Percentiles rank a stretch among this genome's conserved stretches.
Conservation (phyloP, 2,888 invertebrate genomes). For the Dryobotodes eremita region DNA sequence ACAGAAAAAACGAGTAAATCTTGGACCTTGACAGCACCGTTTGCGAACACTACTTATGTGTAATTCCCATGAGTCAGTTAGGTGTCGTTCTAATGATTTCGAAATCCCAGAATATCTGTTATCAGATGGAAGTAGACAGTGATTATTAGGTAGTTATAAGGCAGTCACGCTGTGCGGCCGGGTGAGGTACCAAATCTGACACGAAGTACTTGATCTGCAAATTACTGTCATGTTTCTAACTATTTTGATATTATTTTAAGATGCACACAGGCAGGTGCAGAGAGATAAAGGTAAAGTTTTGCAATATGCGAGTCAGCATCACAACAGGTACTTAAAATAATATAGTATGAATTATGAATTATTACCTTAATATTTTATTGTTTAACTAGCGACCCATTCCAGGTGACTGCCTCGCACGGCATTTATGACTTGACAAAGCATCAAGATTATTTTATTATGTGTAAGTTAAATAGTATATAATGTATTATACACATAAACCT, state of each 20-base stretch:
- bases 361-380: not conserved
- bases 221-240: slow-evolving; percentile 23
- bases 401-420: not conserved
- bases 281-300: slow-evolving; percentile 7
- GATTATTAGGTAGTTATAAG: slow-evolving; percentile 26
- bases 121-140: slow-evolving; percentile 41
- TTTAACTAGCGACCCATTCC: not conserved
- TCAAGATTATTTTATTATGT: not conserved
- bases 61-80: not conserved
- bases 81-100: slow-evolving; percentile 10
- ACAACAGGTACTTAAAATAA: not conserved
- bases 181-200: slow-evolving; percentile 6
- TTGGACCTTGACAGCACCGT: too few species aligned
- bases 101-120: slow-evolving; percentile 9
- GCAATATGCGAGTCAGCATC: not conserved
- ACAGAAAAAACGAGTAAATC: not conserved
- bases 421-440: not conserved
- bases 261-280: not conserved
- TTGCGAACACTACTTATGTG: not conserved
- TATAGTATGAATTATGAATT: not conserved
- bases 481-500: not conserved
- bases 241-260: not conserved
- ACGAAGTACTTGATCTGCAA: slow-evolving; percentile 20
- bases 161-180: slow-evolving; percentile 4
- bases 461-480: not conserved